Conservation (phyloP, 1,140 invertebrate genomes). For the Drosophila tsacasi region DNA sequence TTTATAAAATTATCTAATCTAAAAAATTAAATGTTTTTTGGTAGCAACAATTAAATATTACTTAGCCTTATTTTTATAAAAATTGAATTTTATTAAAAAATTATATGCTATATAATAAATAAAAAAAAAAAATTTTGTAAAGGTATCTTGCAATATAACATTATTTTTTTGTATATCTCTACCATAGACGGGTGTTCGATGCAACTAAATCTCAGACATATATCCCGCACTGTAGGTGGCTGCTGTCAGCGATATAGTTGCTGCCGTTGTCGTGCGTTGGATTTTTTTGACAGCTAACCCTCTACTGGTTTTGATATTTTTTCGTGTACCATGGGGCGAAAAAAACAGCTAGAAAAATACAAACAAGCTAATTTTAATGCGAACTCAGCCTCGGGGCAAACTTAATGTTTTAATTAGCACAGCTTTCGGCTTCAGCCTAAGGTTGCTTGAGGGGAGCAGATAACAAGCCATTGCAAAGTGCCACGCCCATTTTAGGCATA, state of each 20-base stretch:
- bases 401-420: conserved; percentile 55
- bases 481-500: conserved; percentile 34
- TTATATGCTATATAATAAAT: not conserved
- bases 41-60: too few relatives aligned
- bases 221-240: conserved; percentile 25
- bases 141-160: too few relatives aligned
- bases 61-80: too few relatives aligned
- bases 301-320: conserved; percentile 44
- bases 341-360: conserved; percentile 20
- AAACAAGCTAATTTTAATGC: conserved; percentile 34
- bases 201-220: not conserved
- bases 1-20: too few relatives aligned
- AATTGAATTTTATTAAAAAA: too few relatives aligned
- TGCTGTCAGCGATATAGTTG: conserved; percentile 36
- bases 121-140: too few relatives aligned
- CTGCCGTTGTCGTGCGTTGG: conserved; percentile 41
- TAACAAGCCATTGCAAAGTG: not conserved
- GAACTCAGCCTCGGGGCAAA: conserved; percentile 39
- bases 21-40: too few relatives aligned
- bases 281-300: conserved; percentile 40
- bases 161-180: not conserved
- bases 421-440: conserved; percentile 13
- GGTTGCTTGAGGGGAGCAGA: conserved; percentile 19
- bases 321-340: conserved; percentile 27
- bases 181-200: not conserved